These are phyloP conservation scores for Drepanosiphum platanoidis DNA, from an alignment of 2,888 invertebrate species.

Conservation along the genomic window DNA sequence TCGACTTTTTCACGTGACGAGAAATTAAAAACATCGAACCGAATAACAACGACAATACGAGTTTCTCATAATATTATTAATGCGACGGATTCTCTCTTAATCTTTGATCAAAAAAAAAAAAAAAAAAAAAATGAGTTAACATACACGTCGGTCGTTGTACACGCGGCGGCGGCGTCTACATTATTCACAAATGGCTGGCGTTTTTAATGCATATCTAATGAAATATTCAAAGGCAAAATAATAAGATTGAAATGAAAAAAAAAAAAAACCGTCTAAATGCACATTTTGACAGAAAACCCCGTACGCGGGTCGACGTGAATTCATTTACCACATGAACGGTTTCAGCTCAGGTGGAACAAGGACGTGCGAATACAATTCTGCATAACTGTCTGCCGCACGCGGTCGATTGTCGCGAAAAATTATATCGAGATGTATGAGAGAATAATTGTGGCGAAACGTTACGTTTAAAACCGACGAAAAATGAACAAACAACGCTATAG, in stretches of 20 bases:
- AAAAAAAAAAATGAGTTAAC: background rate
- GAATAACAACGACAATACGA: background rate
- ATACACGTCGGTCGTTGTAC: background rate
- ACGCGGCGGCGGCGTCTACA: background rate
- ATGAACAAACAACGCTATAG: too few species aligned
- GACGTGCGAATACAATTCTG: background rate
- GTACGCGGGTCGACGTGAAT: slow-evolving; percentile 1
- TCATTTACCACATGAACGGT: slow-evolving; percentile 43
- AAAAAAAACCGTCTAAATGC: background rate
- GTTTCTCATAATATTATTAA: background rate
- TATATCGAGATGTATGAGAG: background rate
- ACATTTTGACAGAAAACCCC: slow-evolving; percentile 19
- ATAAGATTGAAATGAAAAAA: slow-evolving; percentile 8
- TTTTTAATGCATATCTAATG: slow-evolving; percentile 44
- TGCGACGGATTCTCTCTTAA: background rate
- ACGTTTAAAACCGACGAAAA: too few species aligned
- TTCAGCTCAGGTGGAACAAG: slow-evolving; percentile 14
- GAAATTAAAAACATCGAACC: background rate
- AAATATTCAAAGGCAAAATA: slow-evolving; percentile 7
- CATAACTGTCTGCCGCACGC: background rate
- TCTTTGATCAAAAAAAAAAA: background rate
- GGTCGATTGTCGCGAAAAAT: background rate
- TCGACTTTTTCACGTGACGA: background rate
- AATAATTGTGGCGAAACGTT: background rate
- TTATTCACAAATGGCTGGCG: slow-evolving; percentile 19